Evolutionary conservation across 2,113 vertebrate genomes (phyloP).

Genomic region (Sorex araneus): DNA sequence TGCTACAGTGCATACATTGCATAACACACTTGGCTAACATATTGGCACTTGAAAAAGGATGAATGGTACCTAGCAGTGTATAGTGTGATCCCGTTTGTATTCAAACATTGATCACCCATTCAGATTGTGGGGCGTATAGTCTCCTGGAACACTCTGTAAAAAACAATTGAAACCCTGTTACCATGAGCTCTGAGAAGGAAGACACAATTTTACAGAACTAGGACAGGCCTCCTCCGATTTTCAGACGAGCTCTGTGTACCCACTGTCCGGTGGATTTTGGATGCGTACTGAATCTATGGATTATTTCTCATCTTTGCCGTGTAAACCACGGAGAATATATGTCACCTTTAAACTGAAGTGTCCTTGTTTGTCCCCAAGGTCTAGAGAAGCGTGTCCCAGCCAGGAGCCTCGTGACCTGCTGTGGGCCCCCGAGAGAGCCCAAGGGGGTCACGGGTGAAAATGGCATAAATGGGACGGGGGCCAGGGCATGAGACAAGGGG

Average conservation of each 20-base stretch:
- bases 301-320: constrained; percentile 21
- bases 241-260: constrained; percentile 3
- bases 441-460: no score
- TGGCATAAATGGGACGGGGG: no score
- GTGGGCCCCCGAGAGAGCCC: background rate
- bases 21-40: background rate
- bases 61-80: background rate
- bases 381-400: no score
- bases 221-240: background rate
- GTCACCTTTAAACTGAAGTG: background rate
- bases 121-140: constrained; percentile 12
- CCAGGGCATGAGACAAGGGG: no score
- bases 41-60: constrained; percentile 16
- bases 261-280: background rate
- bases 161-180: constrained; percentile 11
- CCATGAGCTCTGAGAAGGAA: background rate
- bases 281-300: constrained; percentile 15
- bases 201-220: background rate
- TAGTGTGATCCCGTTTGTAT: background rate
- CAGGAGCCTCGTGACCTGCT: background rate
- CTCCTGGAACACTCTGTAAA: constrained; percentile 16
- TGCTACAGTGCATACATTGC: no score
- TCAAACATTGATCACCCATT: constrained; percentile 44
- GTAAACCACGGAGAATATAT: background rate
- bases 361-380: background rate